These are phyloP conservation scores for Bactericera cockerelli DNA, from an alignment of 1,140 invertebrate genomes.

Conservation along the genomic window DNA sequence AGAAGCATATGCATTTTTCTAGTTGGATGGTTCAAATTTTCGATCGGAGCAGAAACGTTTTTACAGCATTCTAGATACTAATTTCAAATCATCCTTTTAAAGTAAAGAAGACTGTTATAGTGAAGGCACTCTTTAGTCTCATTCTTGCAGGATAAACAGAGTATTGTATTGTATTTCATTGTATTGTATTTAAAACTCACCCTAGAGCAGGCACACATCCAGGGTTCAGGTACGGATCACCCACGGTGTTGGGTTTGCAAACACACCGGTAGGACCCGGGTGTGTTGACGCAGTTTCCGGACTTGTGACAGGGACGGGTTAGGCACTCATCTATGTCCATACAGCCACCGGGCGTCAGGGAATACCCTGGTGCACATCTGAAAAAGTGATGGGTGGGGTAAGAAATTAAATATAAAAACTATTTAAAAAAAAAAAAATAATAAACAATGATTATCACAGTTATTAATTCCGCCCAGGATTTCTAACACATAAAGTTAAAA, in stretches of 20 bases:
- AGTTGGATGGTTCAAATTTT: too few species aligned
- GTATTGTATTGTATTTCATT: too few species aligned
- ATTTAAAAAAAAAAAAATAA: too few species aligned
- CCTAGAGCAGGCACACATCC: conserved; percentile 42
- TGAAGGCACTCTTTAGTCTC: too few species aligned
- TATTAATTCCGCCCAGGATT: background rate
- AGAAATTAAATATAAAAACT: conserved; percentile 10
- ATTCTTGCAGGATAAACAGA: too few species aligned
- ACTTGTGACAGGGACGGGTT: conserved; percentile 59
- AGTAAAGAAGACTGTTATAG: too few species aligned
- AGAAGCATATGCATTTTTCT: too few species aligned
- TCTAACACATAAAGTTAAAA: too few species aligned
- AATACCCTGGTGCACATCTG: conserved; percentile 52
- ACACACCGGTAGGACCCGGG: conserved; percentile 62
- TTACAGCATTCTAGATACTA: too few species aligned
- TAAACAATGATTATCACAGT: background rate
- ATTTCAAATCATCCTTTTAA: too few species aligned
- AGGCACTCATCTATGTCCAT: conserved; percentile 63
- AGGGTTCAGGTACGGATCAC: conserved; percentile 50
- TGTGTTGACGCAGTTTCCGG: conserved; percentile 59
- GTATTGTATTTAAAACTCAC: too few species aligned
- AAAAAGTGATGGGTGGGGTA: conserved; percentile 7
- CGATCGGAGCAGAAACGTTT: too few species aligned
- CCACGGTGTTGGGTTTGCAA: conserved; percentile 58
- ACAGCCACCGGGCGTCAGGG: conserved; percentile 49